phyloP scores from a whole-genome alignment of 2,888 invertebrate species.

The Melieria omissa region DNA sequence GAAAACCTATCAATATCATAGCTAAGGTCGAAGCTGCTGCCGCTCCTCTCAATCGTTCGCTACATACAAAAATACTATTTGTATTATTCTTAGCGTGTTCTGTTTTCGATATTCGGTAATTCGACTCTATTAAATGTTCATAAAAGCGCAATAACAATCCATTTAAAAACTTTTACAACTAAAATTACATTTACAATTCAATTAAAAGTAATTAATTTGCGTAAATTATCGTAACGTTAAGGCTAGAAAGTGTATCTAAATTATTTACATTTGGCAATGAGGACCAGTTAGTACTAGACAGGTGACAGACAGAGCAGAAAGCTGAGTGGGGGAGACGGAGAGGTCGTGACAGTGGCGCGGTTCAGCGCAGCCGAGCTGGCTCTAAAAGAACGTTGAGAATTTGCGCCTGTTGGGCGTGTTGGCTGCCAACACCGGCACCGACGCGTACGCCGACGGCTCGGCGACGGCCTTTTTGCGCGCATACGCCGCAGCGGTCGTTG shows the following conservation, averaged over 20 bases:
- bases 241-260: constrained; percentile 21
- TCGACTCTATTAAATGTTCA: constrained; percentile 17
- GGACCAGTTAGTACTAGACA: constrained; percentile 15
- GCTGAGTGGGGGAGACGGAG: not conserved
- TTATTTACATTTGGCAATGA: constrained; percentile 37
- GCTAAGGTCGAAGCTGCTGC: too few relatives aligned
- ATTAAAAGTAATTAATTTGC: not conserved
- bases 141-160: constrained; percentile 29
- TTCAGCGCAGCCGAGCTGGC: not conserved
- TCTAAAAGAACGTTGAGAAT: constrained; percentile 55
- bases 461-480: constrained; percentile 43
- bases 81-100: not conserved
- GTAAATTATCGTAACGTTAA: too few relatives aligned
- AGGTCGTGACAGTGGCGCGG: not conserved
- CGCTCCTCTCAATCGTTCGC: too few relatives aligned
- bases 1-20: too few relatives aligned
- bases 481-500: constrained; percentile 42
- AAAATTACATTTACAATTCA: constrained; percentile 19
- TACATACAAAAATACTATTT: too few relatives aligned
- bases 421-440: constrained; percentile 54
- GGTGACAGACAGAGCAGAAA: not conserved
- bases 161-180: constrained; percentile 32
- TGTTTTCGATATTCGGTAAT: not conserved
- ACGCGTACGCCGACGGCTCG: constrained; percentile 56
- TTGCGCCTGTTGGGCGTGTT: constrained; percentile 55